Conservation (phyloP, 1,140 invertebrate species). For the Drosophila burlai region DNA sequence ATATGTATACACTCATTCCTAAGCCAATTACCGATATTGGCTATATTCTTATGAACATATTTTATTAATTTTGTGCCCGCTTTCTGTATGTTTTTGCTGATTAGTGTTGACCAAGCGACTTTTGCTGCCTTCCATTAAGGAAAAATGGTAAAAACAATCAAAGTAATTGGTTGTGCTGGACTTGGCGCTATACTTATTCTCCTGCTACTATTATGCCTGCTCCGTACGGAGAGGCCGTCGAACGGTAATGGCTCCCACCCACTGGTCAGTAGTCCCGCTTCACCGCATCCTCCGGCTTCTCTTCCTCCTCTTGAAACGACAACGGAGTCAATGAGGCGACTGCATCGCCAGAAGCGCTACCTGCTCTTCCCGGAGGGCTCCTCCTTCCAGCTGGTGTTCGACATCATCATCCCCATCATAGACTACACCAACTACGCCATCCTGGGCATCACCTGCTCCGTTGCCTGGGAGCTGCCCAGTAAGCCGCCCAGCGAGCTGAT, state of each 20-base stretch:
- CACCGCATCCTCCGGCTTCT: neutral
- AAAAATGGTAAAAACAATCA: conserved; percentile 67
- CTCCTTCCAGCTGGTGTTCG: conserved; percentile 88
- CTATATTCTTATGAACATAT: neutral
- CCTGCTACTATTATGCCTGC: conserved; percentile 30
- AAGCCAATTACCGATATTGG: conserved; percentile 7
- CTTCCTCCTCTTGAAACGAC: neutral
- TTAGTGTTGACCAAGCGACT: conserved; percentile 29
- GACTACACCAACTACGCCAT: conserved; percentile 86
- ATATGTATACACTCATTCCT: neutral
- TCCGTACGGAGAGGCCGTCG: conserved; percentile 10
- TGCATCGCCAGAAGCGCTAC: conserved; percentile 87
- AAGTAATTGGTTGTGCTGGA: conserved; percentile 63
- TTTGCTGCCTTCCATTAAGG: conserved; percentile 37
- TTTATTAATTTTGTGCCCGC: conserved; percentile 3
- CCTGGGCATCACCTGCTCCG: conserved; percentile 89
- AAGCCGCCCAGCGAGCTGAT: conserved; percentile 85
- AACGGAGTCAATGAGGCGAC: conserved; percentile 46
- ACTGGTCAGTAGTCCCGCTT: neutral
- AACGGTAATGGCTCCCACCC: conserved; percentile 14
- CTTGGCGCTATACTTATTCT: conserved; percentile 36
- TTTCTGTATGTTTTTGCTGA: conserved; percentile 1
- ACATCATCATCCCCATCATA: conserved; percentile 81
- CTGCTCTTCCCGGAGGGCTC: conserved; percentile 92
- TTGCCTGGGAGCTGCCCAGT: conserved; percentile 91